Evolutionary conservation across 2,797 vertebrate genomes (phyloP), one percentile per base, ranked within the genome.

Genomic region (Pachyuromys duprasi): DNA sequence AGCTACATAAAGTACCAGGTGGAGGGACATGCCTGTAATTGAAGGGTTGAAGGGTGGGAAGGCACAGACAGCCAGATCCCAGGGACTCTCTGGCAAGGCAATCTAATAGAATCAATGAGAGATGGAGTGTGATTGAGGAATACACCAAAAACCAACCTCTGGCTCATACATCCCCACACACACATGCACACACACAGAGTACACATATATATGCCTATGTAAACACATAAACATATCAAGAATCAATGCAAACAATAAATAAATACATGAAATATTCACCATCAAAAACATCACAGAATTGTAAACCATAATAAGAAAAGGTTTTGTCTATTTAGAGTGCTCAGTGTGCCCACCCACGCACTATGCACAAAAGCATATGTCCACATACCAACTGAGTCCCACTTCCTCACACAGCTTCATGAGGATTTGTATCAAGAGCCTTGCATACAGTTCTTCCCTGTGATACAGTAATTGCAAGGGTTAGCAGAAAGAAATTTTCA

Each of bases 401-500:
- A 8, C 49, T 80, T 87, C 53, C 81, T 79, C 89, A 83, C 70
- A 84, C 70, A 70, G n/a, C 26, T 92, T 69, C 70, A 84, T 69
- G 89, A 75, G 36, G 31, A 45, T 57, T 28, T 89, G 3, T n/a
- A 83, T 36, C 36, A 91, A 75, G 36, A 55, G 26, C 75, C 81
- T 87, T 75, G 81, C 65, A 91, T 33, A 92, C 36, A 18, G 36
- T 55, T 74, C 55, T 76, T 2, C 45, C 22, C 20, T 5, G 75
- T 22, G 4, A 95, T 4, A 33, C 18, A 86, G 31, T 67, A 78
- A 94, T 39, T 74, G 26, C 36, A 72, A 3, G 11, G 12, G 8
- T 26, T 63, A 75, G 53, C 42, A 45, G 63, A 36, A 95, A 79
- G 55, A 95, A 90, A 87, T 39, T 93, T 78, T 67, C 36, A 83